A percentile compares a stretch with the other conserved stretches of the same genome.
phyloP scores from a whole-genome alignment of 2,888 invertebrate species.

The Lysandra coridon region DNA sequence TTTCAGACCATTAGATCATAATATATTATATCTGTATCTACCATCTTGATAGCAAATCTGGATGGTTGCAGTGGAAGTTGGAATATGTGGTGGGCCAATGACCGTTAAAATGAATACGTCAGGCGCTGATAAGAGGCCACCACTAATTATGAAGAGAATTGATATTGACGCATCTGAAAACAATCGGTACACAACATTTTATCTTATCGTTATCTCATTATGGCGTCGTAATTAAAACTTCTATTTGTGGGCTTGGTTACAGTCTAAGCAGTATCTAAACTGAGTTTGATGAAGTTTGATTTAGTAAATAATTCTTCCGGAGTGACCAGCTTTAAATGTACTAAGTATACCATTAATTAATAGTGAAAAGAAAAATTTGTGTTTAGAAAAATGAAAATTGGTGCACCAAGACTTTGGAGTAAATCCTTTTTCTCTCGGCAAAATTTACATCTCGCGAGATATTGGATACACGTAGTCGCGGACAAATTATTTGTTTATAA shows the following conservation, averaged over 20 bases:
- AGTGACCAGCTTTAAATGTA: too few relatives aligned
- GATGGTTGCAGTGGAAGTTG: neutral
- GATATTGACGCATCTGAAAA: neutral
- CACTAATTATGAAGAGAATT: neutral
- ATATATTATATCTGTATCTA: too few relatives aligned
- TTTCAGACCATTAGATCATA: too few relatives aligned
- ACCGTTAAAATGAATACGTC: neutral
- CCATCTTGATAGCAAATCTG: neutral
- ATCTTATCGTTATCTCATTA: neutral
- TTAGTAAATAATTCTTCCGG: neutral
- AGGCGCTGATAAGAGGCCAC: neutral
- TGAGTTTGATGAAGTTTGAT: neutral
- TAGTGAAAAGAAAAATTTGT: too few relatives aligned
- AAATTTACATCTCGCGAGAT: neutral
- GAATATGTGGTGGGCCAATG: neutral
- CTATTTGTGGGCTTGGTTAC: neutral
- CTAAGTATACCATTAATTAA: too few relatives aligned
- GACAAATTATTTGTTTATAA: constrained; percentile 12
- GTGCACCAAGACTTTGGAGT: too few relatives aligned
- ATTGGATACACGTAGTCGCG: neutral
- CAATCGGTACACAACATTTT: neutral
- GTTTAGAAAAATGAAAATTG: too few relatives aligned
- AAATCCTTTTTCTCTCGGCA: too few relatives aligned
- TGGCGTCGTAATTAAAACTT: neutral
- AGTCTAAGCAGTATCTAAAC: neutral